Base-by-base conservation (phyloP, 2,113 vertebrate species). In the Lasiurus cinereus region DNA sequence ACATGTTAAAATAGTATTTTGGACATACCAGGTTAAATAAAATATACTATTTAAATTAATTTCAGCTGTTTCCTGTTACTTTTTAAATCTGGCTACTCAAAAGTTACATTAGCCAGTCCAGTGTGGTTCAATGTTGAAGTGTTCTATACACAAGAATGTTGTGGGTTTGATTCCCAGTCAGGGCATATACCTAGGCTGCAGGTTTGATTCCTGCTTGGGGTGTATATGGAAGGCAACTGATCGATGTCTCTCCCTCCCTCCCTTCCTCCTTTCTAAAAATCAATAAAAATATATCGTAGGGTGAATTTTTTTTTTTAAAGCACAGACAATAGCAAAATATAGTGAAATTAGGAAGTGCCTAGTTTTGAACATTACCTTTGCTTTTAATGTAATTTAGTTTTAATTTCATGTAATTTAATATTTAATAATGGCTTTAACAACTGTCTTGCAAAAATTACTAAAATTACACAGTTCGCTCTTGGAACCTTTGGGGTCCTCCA, bases 11-110 rank as follows among this genome's bases (percentile, higher is more conserved):
- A 90, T 86, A 93, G 70, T 96, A 94, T 96, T 96, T 97, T 97
- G 93, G 91, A 84, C 85, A 83, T 91, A 93, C 64, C 91, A 80
- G 50, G 31, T 94, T 96, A 95, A 97, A 96, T 96, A 95, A 96
- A 97, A 90, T 91, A 93, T 33, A 43, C 82, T 95, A 93, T 94
- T 96, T 94, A 92, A 94, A 70, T 94, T 92, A 95, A 93, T 93
- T 76, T 94, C 36, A 88, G 29, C 31, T 90, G 62, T 95, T 88
- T 78, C 8, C 33, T 80, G 15, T 87, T 95, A 80, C 64, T 91
- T 91, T 82, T 94, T 76, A 59, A 91, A 82, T 90, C 67, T 83
- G 31, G 52, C 82, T 73, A 5, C 66, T 80, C 2, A 19, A 76
- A 74, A 77, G 91, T 93, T 77, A 66, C 85, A 54, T 48, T 83